Evolutionary conservation across 92 coral and sea anemone species (phyloP), one percentile per base, ranked within the genome.

Genomic region (Siderastrea radians): DNA sequence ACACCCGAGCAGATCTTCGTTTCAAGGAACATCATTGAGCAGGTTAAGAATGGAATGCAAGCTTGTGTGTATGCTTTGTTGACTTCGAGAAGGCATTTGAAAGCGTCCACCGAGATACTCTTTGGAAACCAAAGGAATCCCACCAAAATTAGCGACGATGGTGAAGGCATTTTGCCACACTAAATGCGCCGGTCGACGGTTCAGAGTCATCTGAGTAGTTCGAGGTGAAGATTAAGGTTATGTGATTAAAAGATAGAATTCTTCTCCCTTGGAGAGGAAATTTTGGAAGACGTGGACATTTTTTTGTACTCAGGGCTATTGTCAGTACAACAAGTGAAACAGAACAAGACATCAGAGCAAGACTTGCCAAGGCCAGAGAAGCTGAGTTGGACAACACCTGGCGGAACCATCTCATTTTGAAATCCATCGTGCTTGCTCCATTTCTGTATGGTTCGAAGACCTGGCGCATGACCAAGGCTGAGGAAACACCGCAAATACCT

Each of bases 221-320:
- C 0, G 38, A 26, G 38, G 38, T 26, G 0, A 26, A 26, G 38
- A 26, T 0, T 26, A 26, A 26, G 38, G 38, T 26, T 26, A 26
- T 71, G 57, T 55, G 13, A 77, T 26, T 26, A 77, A 65, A 77
- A 77, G 81, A 55, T 50, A 66, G 55, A 77, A 77, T 48, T 77
- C 65, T 53, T 55, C 67, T 9, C 67, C 53, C 51, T 78, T 3
- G 83, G 53, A 38, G 83, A 78, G 57, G 83, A 43, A 2, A 53
- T 60, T 9, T 17, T 60, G 49, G 19, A 78, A 76, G 68, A 76
- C 1, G 67, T 57, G 19, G 81, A 49, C 43, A 55, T 0, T 3
- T 59, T 59, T 59, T 10, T 59, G 11, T 59, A 59, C 63, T 13
- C 11, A 1, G 3, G 11, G 63, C 63, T 59, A 59, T 14, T 59